Evolutionary conservation across 2,797 vertebrate genomes (phyloP), one percentile per base, ranked within the genome.

Genomic region (Labroides dimidiatus): DNA sequence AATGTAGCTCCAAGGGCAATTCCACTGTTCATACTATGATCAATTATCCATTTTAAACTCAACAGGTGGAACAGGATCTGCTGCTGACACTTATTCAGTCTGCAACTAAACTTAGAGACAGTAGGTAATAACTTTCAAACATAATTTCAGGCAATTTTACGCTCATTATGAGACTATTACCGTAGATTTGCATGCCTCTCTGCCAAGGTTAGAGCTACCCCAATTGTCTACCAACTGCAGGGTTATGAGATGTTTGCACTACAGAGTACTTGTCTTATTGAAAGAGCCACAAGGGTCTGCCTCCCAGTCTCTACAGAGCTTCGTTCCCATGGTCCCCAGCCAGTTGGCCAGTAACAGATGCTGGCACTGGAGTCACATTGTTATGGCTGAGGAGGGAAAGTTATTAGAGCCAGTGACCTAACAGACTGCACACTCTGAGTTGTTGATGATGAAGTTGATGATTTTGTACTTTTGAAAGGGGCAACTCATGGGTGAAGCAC

Each of bases 281-380:
- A 64, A 86, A 85, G 65, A 72, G 68, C 68, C 69, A 72, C 66
- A 72, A 70, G 63, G 61, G 77, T 81, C 65, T 80, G 68, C 70
- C 78, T 81, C 66, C 75, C 74, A 65, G 74, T 64, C 71, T 78
- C 76, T 48, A 24, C 54, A 78, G 76, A 88, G 77, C 63, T 84
- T 55, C 77, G 81, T 92, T 93, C 89, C 88, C 89, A 91, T 92
- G 92, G 80, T 92, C 80, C 57, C 60, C 41, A 24, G 90, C 91
- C 94, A 94, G 87, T 92, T 93, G 92, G 90, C 91, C 85, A 73
- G 74, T 80, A 86, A 89, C 92, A 93, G 90, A 91, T 86, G 87
- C 87, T 91, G 90, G 84, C 89, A 88, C 80, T 70, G 65, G 84
- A 75, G 64, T 71, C 24, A 33, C 75, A 83, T 86, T 90, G 87